phyloP scores from a whole-genome alignment of 2,888 invertebrate genomes.

The Aleiodes alternator region DNA sequence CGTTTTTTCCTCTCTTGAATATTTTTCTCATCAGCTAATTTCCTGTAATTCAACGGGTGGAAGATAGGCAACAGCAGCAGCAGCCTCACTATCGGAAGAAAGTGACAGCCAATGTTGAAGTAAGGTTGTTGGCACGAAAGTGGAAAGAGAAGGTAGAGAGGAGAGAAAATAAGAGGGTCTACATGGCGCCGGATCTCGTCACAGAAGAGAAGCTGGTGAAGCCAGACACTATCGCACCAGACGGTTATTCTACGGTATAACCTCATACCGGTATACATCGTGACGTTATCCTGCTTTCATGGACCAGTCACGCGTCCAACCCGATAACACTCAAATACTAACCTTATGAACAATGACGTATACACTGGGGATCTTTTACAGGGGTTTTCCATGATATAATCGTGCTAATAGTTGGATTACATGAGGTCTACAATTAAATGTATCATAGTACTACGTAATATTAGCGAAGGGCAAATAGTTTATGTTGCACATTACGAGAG shows the following conservation, averaged over 20 bases:
- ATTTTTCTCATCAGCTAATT: background rate
- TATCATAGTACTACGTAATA: background rate
- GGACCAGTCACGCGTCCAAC: conserved; percentile 65
- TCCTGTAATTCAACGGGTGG: background rate
- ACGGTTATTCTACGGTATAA: conserved; percentile 25
- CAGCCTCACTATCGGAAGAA: conserved; percentile 5
- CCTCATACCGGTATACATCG: conserved; percentile 35
- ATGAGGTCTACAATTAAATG: conserved; percentile 15
- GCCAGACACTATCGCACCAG: conserved; percentile 53
- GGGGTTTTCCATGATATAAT: conserved; percentile 11
- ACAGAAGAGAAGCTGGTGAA: conserved; percentile 39
- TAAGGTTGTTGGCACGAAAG: conserved; percentile 23
- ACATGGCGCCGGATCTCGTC: conserved; percentile 51
- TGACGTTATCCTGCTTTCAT: conserved; percentile 33
- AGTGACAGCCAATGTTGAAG: conserved; percentile 30
- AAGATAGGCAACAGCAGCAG: background rate
- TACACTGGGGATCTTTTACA: conserved; percentile 29
- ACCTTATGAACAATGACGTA: conserved; percentile 43
- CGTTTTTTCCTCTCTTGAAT: no score
- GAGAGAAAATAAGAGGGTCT: conserved; percentile 23
- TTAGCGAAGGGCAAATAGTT: no score
- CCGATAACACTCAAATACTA: conserved; percentile 64
- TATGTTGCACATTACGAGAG: no score
- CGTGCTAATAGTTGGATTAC: conserved; percentile 39
- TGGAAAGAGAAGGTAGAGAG: background rate